A percentile compares a stretch with the other conserved stretches of the same genome.
phyloP scores from a whole-genome alignment of 2,797 vertebrate species.

The Bufotes viridis region DNA sequence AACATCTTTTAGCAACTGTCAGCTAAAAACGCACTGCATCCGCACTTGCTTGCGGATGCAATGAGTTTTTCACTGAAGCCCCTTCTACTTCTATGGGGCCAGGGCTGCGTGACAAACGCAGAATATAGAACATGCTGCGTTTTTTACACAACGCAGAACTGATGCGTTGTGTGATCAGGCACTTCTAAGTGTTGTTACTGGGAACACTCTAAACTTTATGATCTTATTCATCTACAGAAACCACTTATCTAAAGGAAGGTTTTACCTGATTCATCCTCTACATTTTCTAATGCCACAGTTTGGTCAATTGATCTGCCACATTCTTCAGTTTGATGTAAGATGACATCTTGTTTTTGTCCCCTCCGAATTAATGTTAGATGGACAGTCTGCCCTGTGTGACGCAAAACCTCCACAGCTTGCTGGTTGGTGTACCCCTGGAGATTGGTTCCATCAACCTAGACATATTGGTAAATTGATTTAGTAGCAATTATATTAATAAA shows the following conservation, averaged over 20 bases:
- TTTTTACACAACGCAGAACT: too few relatives aligned
- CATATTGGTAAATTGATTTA: background rate
- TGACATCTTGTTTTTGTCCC: slow-evolving; percentile 80
- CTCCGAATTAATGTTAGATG: slow-evolving; percentile 86
- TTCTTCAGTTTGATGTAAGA: slow-evolving; percentile 67
- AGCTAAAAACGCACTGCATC: too few relatives aligned
- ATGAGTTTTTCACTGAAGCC: too few relatives aligned
- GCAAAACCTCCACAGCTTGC: slow-evolving; percentile 93
- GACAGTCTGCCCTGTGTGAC: slow-evolving; percentile 91
- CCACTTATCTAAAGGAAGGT: background rate
- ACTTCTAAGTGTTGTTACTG: too few relatives aligned
- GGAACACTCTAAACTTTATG: too few relatives aligned
- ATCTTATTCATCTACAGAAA: background rate
- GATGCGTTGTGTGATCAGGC: too few relatives aligned
- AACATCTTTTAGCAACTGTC: too few relatives aligned
- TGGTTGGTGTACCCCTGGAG: slow-evolving; percentile 97
- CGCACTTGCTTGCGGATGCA: too few relatives aligned
- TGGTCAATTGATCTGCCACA: slow-evolving; percentile 68
- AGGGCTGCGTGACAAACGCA: too few relatives aligned
- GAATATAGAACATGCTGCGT: too few relatives aligned
- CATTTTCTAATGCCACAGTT: slow-evolving; percentile 66
- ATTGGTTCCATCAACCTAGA: slow-evolving; percentile 93
- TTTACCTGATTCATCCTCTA: slow-evolving; percentile 70
- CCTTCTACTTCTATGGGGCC: too few relatives aligned
- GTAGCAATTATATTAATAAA: background rate